These are phyloP conservation scores for Actinernus sp. DNA, from an alignment of 92 coral and sea anemone species.

Conservation along the genomic window DNA sequence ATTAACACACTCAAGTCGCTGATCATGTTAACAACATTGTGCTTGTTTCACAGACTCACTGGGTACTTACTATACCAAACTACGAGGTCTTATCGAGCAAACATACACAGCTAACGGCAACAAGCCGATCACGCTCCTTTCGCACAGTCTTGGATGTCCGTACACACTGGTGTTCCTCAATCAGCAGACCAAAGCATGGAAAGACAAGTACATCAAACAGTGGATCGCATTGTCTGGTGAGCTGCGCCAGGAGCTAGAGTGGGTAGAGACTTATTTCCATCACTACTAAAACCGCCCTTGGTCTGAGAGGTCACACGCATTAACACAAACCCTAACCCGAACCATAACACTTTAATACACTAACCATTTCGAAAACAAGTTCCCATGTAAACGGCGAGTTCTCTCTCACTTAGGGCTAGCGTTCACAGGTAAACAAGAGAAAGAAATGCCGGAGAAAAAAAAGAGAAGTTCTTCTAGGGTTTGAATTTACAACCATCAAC, in stretches of 20 bases:
- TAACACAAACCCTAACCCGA: too few relatives aligned
- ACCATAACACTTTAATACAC: too few relatives aligned
- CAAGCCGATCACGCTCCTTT: constrained; percentile 67
- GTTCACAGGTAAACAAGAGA: too few relatives aligned
- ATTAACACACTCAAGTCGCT: too few relatives aligned
- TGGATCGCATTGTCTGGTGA: constrained; percentile 88
- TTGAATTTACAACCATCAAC: too few relatives aligned
- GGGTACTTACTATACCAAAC: constrained; percentile 50
- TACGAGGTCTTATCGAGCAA: constrained; percentile 68
- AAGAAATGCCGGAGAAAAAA: too few relatives aligned
- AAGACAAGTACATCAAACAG: constrained; percentile 74
- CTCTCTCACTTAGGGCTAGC: too few relatives aligned
- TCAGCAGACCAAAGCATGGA: constrained; percentile 73
- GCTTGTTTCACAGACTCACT: constrained; percentile 35
- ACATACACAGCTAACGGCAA: constrained; percentile 67
- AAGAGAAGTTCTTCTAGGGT: too few relatives aligned
- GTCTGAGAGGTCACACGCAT: neutral
- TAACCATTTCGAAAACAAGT: too few relatives aligned
- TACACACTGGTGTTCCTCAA: constrained; percentile 76
- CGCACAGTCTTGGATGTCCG: constrained; percentile 88
- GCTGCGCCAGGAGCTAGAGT: too few relatives aligned
- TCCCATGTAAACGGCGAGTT: too few relatives aligned
- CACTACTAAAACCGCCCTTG: neutral
- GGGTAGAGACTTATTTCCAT: neutral
- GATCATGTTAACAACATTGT: too few relatives aligned